phyloP scores from a whole-genome alignment of 2,797 vertebrate genomes.

The Pseudomugil tenellus region DNA sequence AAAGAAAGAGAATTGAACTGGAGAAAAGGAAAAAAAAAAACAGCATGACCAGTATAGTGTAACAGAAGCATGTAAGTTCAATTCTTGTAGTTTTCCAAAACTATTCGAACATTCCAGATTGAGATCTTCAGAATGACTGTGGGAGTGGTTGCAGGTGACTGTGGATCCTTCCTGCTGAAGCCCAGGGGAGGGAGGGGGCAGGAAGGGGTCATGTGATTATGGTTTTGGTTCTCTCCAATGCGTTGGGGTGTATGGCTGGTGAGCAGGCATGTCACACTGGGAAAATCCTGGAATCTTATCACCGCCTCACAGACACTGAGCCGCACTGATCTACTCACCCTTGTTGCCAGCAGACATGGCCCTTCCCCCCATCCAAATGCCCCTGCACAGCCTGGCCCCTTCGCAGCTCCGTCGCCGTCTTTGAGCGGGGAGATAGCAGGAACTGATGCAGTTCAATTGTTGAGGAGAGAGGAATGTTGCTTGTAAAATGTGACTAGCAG shows the following conservation, averaged over 20 bases:
- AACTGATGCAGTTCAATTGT: constrained; percentile 77
- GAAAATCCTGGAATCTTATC: constrained; percentile 89
- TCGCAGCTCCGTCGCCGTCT: constrained; percentile 65
- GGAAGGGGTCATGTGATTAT: constrained; percentile 60
- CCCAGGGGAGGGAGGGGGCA: constrained; percentile 16
- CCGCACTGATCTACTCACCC: constrained; percentile 84
- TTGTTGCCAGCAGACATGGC: constrained; percentile 81
- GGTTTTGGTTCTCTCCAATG: constrained; percentile 54
- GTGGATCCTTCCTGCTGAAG: constrained; percentile 45
- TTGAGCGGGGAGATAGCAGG: constrained; percentile 70
- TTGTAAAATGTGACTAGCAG: constrained; percentile 47
- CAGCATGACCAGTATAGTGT: constrained; percentile 30
- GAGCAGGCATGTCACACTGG: constrained; percentile 85
- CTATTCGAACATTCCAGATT: constrained; percentile 17
- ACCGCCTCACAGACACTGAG: constrained; percentile 84
- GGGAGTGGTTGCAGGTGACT: constrained; percentile 69
- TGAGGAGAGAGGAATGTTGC: constrained; percentile 64
- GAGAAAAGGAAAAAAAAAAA: constrained; percentile 59
- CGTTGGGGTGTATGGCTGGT: constrained; percentile 74
- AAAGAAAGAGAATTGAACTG: constrained; percentile 77
- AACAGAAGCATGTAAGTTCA: constrained; percentile 20
- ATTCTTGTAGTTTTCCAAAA: constrained; percentile 26
- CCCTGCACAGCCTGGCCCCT: constrained; percentile 73
- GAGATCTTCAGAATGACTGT: constrained; percentile 15
- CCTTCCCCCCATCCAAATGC: constrained; percentile 78